Percentiles rank a stretch among this genome's conserved stretches.
These are phyloP conservation scores for Schizopygopsis malacanthus DNA, from an alignment of 2,797 vertebrate genomes.

Conservation along the genomic window DNA sequence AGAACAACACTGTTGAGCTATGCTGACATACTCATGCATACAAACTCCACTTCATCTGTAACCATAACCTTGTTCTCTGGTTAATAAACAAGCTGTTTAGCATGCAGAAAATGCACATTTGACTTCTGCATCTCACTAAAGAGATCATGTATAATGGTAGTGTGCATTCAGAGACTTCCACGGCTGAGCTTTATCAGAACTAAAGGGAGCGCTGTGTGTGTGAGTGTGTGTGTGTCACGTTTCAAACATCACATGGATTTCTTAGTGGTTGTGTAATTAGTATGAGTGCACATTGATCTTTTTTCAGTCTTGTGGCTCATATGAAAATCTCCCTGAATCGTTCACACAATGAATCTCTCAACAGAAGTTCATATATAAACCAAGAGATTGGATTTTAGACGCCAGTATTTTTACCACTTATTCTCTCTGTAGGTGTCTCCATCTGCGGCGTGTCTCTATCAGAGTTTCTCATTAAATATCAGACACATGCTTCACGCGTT, in stretches of 20 bases:
- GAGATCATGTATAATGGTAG: not conserved
- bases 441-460: not conserved
- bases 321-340: constrained; percentile 11
- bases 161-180: constrained; percentile 2
- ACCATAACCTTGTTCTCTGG: not conserved
- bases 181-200: constrained; percentile 1
- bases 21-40: not conserved
- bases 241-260: constrained; percentile 26
- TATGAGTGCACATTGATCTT: not conserved
- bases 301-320: not conserved
- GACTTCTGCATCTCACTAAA: constrained; percentile 13
- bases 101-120: constrained; percentile 11
- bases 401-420: not conserved
- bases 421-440: constrained; percentile 19
- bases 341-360: constrained; percentile 1
- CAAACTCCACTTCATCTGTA: not conserved
- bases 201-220: not conserved
- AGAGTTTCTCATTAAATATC: constrained; percentile 39
- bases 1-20: not conserved
- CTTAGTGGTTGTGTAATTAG: not conserved
- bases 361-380: constrained; percentile 8
- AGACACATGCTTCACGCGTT: constrained; percentile 8
- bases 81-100: constrained; percentile 22
- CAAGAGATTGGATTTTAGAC: constrained; percentile 7
- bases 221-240: not conserved